These are phyloP conservation scores for Hirtodrosophila alboralis DNA, from an alignment of 2,888 invertebrate species.

Conservation along the genomic window DNA sequence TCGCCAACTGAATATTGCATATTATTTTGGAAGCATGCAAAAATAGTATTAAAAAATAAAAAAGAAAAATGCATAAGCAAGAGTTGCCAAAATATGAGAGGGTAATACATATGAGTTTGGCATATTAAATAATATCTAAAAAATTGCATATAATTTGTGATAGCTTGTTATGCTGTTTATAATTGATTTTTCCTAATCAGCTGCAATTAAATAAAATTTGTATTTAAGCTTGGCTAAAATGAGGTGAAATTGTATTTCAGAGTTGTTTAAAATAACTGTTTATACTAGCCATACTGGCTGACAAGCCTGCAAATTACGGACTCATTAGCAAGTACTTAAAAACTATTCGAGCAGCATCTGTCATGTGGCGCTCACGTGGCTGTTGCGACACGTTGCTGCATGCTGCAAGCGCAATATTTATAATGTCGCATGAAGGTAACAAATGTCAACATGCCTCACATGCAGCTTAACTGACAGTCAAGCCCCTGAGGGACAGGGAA, in stretches of 20 bases:
- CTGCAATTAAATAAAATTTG: no score
- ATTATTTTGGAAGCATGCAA: neutral
- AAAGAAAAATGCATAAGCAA: no score
- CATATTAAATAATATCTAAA: no score
- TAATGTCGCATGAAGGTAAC: conserved; percentile 69
- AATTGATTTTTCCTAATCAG: no score
- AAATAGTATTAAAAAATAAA: neutral
- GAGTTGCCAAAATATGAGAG: no score
- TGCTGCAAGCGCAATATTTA: conserved; percentile 48
- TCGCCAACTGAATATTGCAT: conserved; percentile 1
- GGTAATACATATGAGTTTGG: no score
- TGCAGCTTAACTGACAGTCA: conserved; percentile 54
- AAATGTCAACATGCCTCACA: conserved; percentile 73
- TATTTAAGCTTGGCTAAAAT: neutral
- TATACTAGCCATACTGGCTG: conserved; percentile 9
- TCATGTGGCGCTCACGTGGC: conserved; percentile 46
- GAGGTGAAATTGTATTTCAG: conserved; percentile 1
- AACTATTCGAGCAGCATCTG: conserved; percentile 77
- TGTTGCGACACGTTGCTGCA: conserved; percentile 19
- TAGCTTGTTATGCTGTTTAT: no score
- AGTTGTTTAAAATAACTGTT: conserved; percentile 6
- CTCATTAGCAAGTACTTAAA: conserved; percentile 78
- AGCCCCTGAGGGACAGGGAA: conserved; percentile 30
- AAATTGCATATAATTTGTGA: no score
- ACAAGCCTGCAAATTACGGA: conserved; percentile 39